These are phyloP conservation scores for Micrasema longulum DNA, from an alignment of 1,140 invertebrate genomes.

Conservation along the genomic window DNA sequence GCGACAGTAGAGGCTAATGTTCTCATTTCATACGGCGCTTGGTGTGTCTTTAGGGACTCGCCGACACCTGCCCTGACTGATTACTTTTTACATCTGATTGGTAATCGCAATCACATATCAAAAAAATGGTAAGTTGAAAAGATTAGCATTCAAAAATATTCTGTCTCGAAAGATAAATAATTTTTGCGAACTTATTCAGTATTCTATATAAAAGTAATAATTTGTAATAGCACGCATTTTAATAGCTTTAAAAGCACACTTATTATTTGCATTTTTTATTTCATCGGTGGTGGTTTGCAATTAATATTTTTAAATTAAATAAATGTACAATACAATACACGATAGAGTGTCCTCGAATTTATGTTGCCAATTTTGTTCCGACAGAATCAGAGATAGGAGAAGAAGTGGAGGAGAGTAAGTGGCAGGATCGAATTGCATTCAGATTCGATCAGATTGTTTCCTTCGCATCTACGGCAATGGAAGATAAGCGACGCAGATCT, in stretches of 20 bases:
- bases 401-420: constrained; percentile 76
- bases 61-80: constrained; percentile 37
- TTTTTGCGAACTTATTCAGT: constrained; percentile 25
- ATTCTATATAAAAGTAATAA: constrained; percentile 50
- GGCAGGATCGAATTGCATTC: constrained; percentile 88
- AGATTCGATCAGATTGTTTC: constrained; percentile 89
- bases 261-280: constrained; percentile 45
- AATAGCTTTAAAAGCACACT: constrained; percentile 47
- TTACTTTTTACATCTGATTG: constrained; percentile 49
- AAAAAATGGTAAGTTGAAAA: constrained; percentile 50
- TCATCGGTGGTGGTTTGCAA: constrained; percentile 48
- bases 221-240: constrained; percentile 51
- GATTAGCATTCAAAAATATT: constrained; percentile 35
- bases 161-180: constrained; percentile 6
- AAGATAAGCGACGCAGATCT: constrained; percentile 80
- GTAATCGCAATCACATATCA: constrained; percentile 46
- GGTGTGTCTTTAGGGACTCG: constrained; percentile 50
- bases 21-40: constrained; percentile 47
- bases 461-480: constrained; percentile 86
- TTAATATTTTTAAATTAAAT: constrained; percentile 28
- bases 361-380: constrained; percentile 27
- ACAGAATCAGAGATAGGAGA: constrained; percentile 69
- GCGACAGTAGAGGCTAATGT: neutral
- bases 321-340: constrained; percentile 1
- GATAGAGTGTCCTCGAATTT: neutral